Conservation (phyloP, 2,113 vertebrate species). For the Eulemur macaco region DNA sequence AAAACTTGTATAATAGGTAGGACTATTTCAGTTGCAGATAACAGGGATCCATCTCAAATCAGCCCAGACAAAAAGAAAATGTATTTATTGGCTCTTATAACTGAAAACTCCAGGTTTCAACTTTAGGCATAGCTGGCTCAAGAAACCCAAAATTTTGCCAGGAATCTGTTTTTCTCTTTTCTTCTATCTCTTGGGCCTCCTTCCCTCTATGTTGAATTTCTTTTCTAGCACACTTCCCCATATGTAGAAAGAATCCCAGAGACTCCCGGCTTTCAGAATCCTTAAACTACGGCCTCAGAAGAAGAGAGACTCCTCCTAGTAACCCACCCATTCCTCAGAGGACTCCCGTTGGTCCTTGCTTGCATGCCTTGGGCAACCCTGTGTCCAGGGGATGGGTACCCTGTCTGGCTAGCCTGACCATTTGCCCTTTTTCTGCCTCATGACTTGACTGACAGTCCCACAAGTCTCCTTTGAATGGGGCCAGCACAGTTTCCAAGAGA, state of each 20-base stretch:
- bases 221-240: not conserved
- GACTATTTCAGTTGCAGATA: not conserved
- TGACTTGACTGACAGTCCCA: not conserved
- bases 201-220: not conserved
- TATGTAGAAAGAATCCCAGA: not conserved
- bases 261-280: not conserved
- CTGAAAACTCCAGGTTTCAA: not conserved
- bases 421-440: not conserved
- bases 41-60: not conserved
- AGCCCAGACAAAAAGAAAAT: not conserved
- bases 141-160: not conserved
- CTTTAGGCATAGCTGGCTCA: not conserved
- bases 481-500: not conserved
- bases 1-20: not conserved
- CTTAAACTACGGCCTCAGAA: not conserved
- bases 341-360: not conserved
- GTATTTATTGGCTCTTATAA: not conserved
- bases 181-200: not conserved
- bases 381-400: not conserved
- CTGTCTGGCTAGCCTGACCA: not conserved
- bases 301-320: not conserved
- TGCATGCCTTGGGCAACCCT: not conserved
- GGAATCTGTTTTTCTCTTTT: not conserved
- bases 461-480: not conserved
- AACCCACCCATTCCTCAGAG: not conserved